Percentiles rank a stretch among this genome's conserved stretches.
phyloP scores from a whole-genome alignment of 2,888 invertebrate species.

The Candidula unifasciata region DNA sequence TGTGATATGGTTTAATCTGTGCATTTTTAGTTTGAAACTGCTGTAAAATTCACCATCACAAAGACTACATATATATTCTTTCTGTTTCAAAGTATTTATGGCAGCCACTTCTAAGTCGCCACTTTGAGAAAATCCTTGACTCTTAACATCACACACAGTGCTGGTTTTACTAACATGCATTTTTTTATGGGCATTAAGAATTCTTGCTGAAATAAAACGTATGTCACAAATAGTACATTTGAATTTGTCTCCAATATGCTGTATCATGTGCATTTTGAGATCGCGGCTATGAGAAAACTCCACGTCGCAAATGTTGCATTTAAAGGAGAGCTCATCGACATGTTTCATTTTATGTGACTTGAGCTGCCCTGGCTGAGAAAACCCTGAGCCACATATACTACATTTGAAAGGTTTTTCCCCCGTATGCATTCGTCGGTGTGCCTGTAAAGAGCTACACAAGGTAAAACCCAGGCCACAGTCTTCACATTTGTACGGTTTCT shows the following conservation, averaged over 20 bases:
- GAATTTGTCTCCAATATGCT: not conserved
- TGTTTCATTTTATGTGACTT: conserved; percentile 41
- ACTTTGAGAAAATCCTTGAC: not conserved
- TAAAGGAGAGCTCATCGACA: conserved; percentile 36
- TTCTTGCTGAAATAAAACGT: not conserved
- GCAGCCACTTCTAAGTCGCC: not conserved
- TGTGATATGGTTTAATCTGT: conserved; percentile 24
- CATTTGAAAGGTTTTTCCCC: conserved; percentile 40
- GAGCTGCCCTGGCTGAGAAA: conserved; percentile 35
- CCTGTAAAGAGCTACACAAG: not conserved
- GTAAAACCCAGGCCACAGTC: conserved; percentile 25
- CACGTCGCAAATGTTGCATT: conserved; percentile 26
- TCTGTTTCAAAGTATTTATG: not conserved
- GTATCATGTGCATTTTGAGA: conserved; percentile 25
- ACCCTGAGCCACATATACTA: conserved; percentile 28
- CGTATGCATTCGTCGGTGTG: conserved; percentile 25
- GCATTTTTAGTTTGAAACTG: not conserved
- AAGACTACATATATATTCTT: conserved; percentile 26
- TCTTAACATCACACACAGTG: conserved; percentile 32
- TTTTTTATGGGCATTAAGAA: not conserved
- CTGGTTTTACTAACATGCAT: conserved; percentile 1
- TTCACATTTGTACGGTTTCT: conserved; percentile 38
- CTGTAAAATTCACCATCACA: conserved; percentile 14
- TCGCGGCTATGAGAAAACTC: conserved; percentile 28
- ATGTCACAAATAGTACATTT: conserved; percentile 1